These are phyloP conservation scores for Eriocheir sinensis DNA, from an alignment of 1,140 invertebrate species.

Conservation along the genomic window DNA sequence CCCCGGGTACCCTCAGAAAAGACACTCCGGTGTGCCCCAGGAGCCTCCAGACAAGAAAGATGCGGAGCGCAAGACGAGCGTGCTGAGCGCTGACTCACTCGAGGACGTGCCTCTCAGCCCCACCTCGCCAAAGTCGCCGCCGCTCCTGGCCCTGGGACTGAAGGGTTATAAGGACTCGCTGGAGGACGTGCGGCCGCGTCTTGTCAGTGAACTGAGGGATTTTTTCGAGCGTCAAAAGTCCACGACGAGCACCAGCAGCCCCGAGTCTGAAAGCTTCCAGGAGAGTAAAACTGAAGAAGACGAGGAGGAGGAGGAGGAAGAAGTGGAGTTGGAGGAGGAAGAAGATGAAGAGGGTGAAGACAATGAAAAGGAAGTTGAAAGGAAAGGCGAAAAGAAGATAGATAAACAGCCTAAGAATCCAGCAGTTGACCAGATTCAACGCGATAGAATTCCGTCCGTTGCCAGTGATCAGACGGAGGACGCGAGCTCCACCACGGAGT, in stretches of 20 bases:
- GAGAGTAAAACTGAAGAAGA: conserved; percentile 58
- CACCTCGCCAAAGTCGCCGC: conserved; percentile 62
- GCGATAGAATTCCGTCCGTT: neutral
- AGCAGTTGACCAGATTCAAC: neutral
- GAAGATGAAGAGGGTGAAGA: conserved; percentile 26
- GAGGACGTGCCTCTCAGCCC: conserved; percentile 74
- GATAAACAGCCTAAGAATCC: neutral
- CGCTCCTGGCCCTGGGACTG: conserved; percentile 46
- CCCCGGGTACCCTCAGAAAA: conserved; percentile 48
- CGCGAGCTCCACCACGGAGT: neutral
- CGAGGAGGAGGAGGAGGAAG: neutral
- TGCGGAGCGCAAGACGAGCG: conserved; percentile 69
- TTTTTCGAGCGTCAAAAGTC: conserved; percentile 77
- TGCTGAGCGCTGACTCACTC: conserved; percentile 78
- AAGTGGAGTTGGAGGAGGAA: neutral
- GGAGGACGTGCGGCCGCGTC: conserved; percentile 71
- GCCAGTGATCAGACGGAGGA: conserved; percentile 36
- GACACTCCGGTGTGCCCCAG: neutral
- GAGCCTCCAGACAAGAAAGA: conserved; percentile 57
- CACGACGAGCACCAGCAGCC: conserved; percentile 66
- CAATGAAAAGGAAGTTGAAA: neutral
- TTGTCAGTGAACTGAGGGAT: conserved; percentile 69
- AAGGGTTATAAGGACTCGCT: conserved; percentile 73
- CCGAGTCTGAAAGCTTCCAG: conserved; percentile 62
- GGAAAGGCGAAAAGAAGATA: neutral